A percentile compares a stretch with the other conserved stretches of the same genome.
Conservation (phyloP, 2,113 vertebrate genomes). For the Channa argus region DNA sequence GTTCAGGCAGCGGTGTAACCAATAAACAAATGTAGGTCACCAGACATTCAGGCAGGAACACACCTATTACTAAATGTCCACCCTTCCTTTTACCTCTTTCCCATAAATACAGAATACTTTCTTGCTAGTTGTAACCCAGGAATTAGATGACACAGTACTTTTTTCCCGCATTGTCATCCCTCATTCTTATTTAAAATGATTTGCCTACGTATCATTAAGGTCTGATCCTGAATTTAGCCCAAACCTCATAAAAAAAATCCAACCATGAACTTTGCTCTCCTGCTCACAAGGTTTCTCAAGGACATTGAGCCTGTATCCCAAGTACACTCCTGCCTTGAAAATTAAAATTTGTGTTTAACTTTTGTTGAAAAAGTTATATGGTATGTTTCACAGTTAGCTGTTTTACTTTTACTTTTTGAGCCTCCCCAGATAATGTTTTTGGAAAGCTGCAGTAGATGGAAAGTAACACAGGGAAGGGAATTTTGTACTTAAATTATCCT, state of each 20-base stretch:
- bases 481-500: not conserved
- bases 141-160: not conserved
- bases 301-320: not conserved
- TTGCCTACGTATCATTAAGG: conserved; percentile 34
- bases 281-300: not conserved
- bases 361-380: no score
- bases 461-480: not conserved
- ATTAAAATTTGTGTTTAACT: no score
- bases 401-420: not conserved
- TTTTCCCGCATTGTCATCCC: conserved; percentile 38
- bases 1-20: conserved; percentile 53
- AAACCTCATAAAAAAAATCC: conserved; percentile 13
- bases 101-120: conserved; percentile 19
- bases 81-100: conserved; percentile 31
- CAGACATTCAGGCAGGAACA: conserved; percentile 49
- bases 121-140: conserved; percentile 21
- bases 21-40: conserved; percentile 78
- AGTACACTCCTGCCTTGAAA: no score
- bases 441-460: not conserved
- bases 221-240: conserved; percentile 40
- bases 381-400: not conserved
- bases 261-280: conserved; percentile 37
- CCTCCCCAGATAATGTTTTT: conserved; percentile 1
- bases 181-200: conserved; percentile 30
- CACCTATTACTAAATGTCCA: conserved; percentile 45